phyloP scores from a whole-genome alignment of 2,888 invertebrate genomes.

The Euzetes globulus region DNA sequence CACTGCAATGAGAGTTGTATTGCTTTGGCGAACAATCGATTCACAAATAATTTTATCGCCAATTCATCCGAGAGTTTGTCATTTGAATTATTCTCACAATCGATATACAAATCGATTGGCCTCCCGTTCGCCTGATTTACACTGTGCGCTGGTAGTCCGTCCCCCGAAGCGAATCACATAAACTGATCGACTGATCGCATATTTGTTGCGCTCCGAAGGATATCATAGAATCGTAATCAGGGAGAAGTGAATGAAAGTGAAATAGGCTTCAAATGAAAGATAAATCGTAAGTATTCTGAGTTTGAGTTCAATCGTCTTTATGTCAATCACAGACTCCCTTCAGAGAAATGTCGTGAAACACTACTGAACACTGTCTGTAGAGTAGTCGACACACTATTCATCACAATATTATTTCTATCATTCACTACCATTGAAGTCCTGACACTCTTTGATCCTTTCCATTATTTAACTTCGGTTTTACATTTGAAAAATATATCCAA shows the following conservation, averaged over 20 bases:
- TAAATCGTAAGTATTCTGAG: background rate
- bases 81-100: background rate
- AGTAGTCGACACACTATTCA: background rate
- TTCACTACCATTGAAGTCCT: background rate
- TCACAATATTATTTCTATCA: conserved; percentile 14
- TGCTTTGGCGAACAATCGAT: background rate
- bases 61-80: background rate
- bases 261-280: background rate
- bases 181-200: background rate
- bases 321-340: conserved; percentile 1
- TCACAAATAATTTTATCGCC: background rate
- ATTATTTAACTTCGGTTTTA: background rate
- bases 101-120: background rate
- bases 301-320: conserved; percentile 20
- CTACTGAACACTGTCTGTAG: background rate
- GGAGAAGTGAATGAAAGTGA: background rate
- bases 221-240: background rate
- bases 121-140: background rate
- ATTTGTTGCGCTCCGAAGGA: conserved; percentile 15
- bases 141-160: background rate
- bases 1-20: background rate
- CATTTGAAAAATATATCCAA: background rate
- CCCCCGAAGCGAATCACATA: background rate
- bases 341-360: background rate
- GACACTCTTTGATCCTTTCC: background rate